Base-by-base conservation (phyloP, 2,888 invertebrate genomes). In the Cataglyphis rosenhaueri region DNA sequence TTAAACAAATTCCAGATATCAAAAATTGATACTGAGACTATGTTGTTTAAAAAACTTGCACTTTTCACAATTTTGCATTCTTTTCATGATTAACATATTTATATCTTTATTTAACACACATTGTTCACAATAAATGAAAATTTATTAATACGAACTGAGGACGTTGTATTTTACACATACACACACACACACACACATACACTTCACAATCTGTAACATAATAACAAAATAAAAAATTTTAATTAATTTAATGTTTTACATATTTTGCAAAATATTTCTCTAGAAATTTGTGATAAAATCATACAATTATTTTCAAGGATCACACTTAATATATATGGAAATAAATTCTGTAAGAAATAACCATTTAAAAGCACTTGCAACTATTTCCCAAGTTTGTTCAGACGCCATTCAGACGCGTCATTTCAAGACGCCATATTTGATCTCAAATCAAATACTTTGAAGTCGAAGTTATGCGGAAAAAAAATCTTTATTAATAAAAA, bases 161-260 rank as follows among this genome's bases (percentile, higher is more conserved):
- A 48, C 29, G 15, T 52, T 25, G 18, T 18, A 65, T 1, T 21
- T 35, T 71, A 52, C 18, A 71, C 35, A 71, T 6, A 71, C 10
- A 52, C 18, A 71, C 10, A 52, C 18, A 71, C 10, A 71, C 35
- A 71, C 3, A 71, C 6, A 71, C 21, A 71, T 25, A 25, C 9
- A 71, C 0, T 25, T 57, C 55, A 57, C 41, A 21, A 59, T 59
- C 25, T 55, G 48, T 32, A 35, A 52, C n/a, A 68, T 52, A 70
- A 8, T 29, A 25, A 32, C 3, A 48, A 32, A 10, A 4, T 9
- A 21, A 21, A 71, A 6, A 57, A 38, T 18, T 57, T 38, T 21
- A 55, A 57, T 3, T 35, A 68, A 68, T 32, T 9, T 32, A 21
- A 57, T 25, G 12, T 29, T 18, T 38, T 35, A 52, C 1, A 25